Conservation (phyloP, 2,113 vertebrate genomes). For the Marmota flaviventris region DNA sequence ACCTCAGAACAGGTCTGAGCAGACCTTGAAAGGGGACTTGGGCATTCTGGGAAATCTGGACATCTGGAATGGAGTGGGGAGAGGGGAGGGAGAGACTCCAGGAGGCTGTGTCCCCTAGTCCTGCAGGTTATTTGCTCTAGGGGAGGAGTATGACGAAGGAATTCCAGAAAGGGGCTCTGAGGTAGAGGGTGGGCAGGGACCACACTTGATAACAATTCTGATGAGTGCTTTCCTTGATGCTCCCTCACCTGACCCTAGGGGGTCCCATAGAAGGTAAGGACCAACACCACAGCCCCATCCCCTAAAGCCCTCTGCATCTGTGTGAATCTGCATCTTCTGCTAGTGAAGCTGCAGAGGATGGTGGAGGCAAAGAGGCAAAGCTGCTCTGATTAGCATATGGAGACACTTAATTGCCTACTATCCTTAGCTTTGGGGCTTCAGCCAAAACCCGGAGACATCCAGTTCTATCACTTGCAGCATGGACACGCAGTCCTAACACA, state of each 20-base stretch:
- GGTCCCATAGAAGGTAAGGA: too few species aligned
- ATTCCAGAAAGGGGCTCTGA: neutral
- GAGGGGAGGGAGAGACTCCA: neutral
- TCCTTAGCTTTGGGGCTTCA: neutral
- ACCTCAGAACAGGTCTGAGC: neutral
- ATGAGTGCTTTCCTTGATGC: neutral
- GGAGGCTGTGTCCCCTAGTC: neutral
- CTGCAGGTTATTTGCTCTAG: too few species aligned
- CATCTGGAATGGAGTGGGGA: neutral
- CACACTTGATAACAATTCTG: neutral
- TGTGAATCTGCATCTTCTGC: neutral
- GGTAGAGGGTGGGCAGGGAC: neutral
- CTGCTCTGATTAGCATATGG: neutral
- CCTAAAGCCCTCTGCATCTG: neutral
- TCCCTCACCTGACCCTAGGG: neutral
- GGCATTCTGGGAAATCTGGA: neutral
- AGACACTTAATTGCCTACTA: neutral
- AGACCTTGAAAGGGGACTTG: neutral
- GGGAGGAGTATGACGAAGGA: neutral
- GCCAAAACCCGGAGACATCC: neutral
- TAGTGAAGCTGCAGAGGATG: accelerated
- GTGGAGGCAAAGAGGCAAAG: neutral
- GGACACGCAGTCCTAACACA: neutral
- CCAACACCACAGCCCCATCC: neutral
- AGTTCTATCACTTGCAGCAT: neutral